Percentiles rank a stretch among this genome's conserved stretches.
Conservation (phyloP, 2,113 vertebrate genomes). For the Silurus asotus region DNA sequence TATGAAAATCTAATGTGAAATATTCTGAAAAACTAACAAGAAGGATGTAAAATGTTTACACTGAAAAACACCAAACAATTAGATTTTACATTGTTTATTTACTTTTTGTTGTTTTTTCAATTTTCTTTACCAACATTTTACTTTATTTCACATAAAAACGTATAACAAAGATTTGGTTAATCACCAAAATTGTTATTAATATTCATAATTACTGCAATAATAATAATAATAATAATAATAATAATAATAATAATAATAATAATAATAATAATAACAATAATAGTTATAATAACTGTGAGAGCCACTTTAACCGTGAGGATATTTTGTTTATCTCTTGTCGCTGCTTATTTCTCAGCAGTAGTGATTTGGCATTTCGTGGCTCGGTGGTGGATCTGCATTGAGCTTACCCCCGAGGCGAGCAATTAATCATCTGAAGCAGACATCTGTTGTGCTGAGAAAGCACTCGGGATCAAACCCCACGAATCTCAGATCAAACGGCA, state of each 20-base stretch:
- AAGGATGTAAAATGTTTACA: background rate
- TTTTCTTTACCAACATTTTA: background rate
- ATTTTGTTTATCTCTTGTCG: background rate
- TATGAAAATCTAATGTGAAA: background rate
- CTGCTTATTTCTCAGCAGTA: background rate
- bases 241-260: background rate
- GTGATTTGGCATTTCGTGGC: conserved; percentile 32
- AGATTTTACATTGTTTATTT: background rate
- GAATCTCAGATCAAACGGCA: conserved; percentile 47
- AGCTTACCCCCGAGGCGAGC: conserved; percentile 18
- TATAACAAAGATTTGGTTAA: background rate
- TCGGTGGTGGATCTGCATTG: conserved; percentile 22
- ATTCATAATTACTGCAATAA: background rate
- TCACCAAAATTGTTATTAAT: background rate
- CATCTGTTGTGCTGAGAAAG: conserved; percentile 43
- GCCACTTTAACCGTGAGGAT: no score
- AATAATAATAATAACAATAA: background rate
- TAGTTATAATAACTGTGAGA: background rate
- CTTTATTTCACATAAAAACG: background rate
- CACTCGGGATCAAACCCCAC: conserved; percentile 31
- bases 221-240: background rate
- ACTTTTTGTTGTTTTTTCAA: background rate
- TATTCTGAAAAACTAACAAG: background rate
- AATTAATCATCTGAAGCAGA: conserved; percentile 51
- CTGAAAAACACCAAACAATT: background rate